Evolutionary conservation across 2,888 invertebrate genomes (phyloP).

Genomic region (Coelogynopora nodosa): DNA sequence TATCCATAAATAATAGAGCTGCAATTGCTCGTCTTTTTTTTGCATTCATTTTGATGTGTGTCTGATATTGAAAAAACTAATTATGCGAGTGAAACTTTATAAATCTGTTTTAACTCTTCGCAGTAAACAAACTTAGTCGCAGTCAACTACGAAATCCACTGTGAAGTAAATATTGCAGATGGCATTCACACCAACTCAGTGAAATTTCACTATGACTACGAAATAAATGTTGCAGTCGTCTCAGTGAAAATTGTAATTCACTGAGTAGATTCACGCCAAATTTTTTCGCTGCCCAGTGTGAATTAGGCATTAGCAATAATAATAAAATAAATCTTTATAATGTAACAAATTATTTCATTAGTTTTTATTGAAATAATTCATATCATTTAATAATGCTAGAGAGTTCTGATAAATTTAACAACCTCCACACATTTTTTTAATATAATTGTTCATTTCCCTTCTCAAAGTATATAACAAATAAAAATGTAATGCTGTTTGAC

Average conservation of each 20-base stretch:
- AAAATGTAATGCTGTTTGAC: no score
- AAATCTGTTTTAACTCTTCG: background rate
- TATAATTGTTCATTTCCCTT: no score
- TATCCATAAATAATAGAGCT: background rate
- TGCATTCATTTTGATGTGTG: background rate
- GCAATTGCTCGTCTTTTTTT: background rate
- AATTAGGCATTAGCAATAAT: background rate
- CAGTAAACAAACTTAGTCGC: conserved; percentile 7
- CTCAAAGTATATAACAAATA: no score
- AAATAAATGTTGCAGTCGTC: conserved; percentile 22
- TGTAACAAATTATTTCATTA: no score
- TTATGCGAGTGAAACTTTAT: background rate
- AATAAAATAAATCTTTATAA: background rate
- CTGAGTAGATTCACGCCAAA: conserved; percentile 20
- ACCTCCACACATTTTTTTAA: no score
- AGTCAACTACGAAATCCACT: background rate
- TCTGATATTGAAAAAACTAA: conserved; percentile 14
- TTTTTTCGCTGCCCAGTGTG: background rate
- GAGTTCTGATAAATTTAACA: no score
- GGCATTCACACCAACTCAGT: conserved; percentile 14
- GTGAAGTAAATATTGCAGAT: conserved; percentile 15
- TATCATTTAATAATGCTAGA: no score
- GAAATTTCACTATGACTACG: background rate
- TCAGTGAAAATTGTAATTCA: conserved; percentile 17
- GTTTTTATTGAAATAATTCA: no score